Base-by-base conservation (phyloP, 2,797 vertebrate species). In the Syncerus caffer region DNA sequence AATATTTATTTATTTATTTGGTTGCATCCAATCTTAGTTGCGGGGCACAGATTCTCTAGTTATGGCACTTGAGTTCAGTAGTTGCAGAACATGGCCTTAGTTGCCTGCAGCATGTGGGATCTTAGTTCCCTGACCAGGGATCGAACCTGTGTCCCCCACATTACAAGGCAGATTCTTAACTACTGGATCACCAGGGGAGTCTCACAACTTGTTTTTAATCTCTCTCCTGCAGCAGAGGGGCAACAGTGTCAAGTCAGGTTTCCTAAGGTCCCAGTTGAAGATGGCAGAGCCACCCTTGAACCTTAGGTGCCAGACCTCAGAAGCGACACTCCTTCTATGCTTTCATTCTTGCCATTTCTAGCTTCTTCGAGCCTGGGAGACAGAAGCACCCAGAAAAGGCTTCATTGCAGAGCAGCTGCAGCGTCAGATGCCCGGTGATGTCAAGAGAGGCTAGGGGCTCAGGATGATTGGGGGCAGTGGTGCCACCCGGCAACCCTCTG, bases 201-300 rank as follows among this genome's bases (percentile, higher is more conserved):
- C 38, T 45, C 71, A 76, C 71, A 29, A 27, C n/a, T 42, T 74
- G 84, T 17, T 51, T 51, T 34, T 17, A 38, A 8, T 62, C 23
- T 84, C 55, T 19, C 4, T 11, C 74, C 85, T n/a, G 29, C 29
- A 34, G 3, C 6, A 21, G 19, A 88, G 53, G 21, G 13, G 47
- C 34, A 76, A 6, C 5, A 3, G 27, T 0, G 19, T 45, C 7
- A 7, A 10, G n/a, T 55, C 10, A 80, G 0, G 0, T 78, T 51
- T 51, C 42, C 57, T 23, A n/a, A 50, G 42, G 62, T 23, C 27
- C 13, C 3, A 42, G 17, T 0, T 67, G 3, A 12, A 60, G 27
- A 14, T 4, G 67, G 42, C 57, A 85, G 67, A 90, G 80, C 15
- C 79, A 15, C 4, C 19, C 21, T 87, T 0, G 3, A 85, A 57